phyloP scores from a whole-genome alignment of 2,888 invertebrate species.

The Coenonympha arcania region DNA sequence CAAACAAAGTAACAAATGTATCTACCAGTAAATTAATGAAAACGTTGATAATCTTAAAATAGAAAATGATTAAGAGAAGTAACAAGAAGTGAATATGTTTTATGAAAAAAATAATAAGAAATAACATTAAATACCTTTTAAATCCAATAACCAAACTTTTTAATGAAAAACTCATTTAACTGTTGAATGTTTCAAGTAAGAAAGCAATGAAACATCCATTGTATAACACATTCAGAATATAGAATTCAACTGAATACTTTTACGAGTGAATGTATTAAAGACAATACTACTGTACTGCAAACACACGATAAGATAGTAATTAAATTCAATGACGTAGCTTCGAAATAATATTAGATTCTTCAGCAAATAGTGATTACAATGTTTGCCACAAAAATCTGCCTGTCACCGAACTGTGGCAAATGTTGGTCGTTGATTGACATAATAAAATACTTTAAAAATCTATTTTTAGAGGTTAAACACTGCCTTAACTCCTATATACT shows the following conservation, averaged over 20 bases:
- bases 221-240: conserved; percentile 1
- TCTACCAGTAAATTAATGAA: no score
- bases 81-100: background rate
- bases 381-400: background rate
- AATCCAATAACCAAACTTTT: conserved; percentile 5
- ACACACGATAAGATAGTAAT: conserved; percentile 24
- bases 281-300: conserved; percentile 17
- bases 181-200: conserved; percentile 28
- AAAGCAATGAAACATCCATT: conserved; percentile 22
- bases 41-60: no score
- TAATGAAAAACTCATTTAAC: conserved; percentile 26
- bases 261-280: conserved; percentile 13
- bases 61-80: no score
- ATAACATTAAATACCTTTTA: conserved; percentile 22
- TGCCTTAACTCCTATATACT: no score
- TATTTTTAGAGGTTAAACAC: no score
- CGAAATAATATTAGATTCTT: conserved; percentile 10
- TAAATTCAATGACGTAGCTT: conserved; percentile 4
- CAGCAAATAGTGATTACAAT: conserved; percentile 4
- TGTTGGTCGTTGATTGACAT: no score
- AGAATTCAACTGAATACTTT: conserved; percentile 11
- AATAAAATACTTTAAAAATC: no score
- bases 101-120: background rate
- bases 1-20: no score
- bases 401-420: no score